Percentiles rank a stretch among this genome's conserved stretches.
phyloP scores from a whole-genome alignment of 2,797 vertebrate genomes.

The Vespertilio murinus region DNA sequence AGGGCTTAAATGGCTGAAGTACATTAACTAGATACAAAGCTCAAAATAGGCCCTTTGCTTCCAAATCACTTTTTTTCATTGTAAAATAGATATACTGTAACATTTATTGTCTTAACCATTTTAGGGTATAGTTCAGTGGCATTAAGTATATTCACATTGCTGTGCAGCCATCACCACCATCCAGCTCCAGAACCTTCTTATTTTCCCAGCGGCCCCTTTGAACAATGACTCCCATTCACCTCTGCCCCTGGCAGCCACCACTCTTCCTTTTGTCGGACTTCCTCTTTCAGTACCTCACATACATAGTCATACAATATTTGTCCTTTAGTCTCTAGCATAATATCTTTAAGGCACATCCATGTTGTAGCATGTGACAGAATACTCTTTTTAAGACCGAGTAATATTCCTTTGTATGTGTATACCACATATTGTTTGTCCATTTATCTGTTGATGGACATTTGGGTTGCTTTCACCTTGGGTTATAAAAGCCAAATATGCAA shows the following conservation, averaged over 20 bases:
- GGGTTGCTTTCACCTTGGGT: neutral
- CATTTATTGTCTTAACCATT: neutral
- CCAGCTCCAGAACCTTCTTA: neutral
- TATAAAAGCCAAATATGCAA: too few relatives aligned
- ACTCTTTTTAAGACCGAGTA: neutral
- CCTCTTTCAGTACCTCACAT: neutral
- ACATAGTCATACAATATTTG: neutral
- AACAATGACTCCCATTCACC: neutral
- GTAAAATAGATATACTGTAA: neutral
- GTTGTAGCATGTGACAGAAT: neutral
- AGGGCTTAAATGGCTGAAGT: neutral
- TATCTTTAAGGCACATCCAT: neutral
- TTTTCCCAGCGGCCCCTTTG: neutral
- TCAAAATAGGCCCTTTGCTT: neutral
- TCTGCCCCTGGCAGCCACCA: accelerated
- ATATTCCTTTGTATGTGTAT: neutral
- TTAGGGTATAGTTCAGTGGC: neutral
- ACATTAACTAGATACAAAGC: neutral
- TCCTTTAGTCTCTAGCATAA: neutral
- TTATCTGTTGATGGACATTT: neutral
- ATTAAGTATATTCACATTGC: neutral
- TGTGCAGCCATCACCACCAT: neutral
- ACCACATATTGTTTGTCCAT: neutral
- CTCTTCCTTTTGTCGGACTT: neutral
- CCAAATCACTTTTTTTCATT: neutral